Base-by-base conservation (phyloP, 2,113 vertebrate genomes). In the Procavia capensis region DNA sequence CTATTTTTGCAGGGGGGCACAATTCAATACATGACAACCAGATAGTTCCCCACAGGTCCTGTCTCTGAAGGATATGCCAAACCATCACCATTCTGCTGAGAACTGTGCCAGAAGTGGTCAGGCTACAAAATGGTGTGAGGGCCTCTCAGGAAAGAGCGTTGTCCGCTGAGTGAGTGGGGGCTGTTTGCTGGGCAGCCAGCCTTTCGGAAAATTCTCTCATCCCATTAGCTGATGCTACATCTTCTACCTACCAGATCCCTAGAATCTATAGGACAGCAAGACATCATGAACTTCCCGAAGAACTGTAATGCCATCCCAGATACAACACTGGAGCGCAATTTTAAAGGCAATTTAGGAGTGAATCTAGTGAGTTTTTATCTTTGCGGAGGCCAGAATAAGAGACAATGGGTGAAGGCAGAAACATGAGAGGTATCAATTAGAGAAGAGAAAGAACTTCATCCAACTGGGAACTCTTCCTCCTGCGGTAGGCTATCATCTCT, bases 111-210 rank as follows among this genome's bases (percentile, higher is more conserved):
- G 27, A 41, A 0, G 1, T 27, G n/a, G 5, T 22, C 14, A n/a
- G 22, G 9, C 9, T 24, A 8, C 5, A 70, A 29, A 54, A 25
- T 7, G 13, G 41, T 1, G 27, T 9, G 64, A 43, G 27, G 50
- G 39, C 31, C 39, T 76, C 27, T 39, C 17, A 22, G 13, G 7
- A 70, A 11, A 63, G 17, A n/a, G n/a, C n/a, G n/a, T n/a, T n/a
- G n/a, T n/a, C n/a, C n/a, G n/a, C n/a, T n/a, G 22, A 59, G 47
- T 2, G 16, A 22, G 4, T 0, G 2, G 68, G 59, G 27, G 34
- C 34, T n/a, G 20, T n/a, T 29, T 1, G 22, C 25, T 13, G 22
- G 47, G 80, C 31, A 61, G n/a, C 19, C 59, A 19, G 22, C 7
- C 68, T 91, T 75, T 80, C 75, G 57, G 13, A 29, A 61, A 54